Evolutionary conservation across 2,113 vertebrate genomes (phyloP), one percentile per base, ranked within the genome.

Genomic region (Boulengeromyrus knoepffleri): DNA sequence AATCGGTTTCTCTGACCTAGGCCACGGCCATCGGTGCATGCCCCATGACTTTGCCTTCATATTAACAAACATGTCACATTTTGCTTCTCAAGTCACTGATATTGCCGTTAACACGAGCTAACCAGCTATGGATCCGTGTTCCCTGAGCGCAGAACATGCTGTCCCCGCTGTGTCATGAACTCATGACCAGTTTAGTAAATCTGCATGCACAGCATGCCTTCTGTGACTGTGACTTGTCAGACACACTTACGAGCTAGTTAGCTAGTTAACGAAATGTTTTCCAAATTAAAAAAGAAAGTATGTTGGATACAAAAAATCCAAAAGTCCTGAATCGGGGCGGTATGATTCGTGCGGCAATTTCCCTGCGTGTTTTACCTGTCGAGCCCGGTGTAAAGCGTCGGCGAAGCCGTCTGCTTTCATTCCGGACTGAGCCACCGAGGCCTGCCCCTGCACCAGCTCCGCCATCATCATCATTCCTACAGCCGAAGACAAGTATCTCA

Each of bases 401-500:
- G 96, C 97, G 95, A 97, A 98, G 93, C 97, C 98, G 94, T 98
- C 97, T 91, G 97, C 91, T 95, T 97, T 98, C 93, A 97, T 96
- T 91, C 97, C 97, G 92, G 96, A 96, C 91, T 97, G 97, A 95
- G 95, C 96, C 94, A 97, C 97, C 95, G 96, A 97, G 96, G 96
- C 96, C 96, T 97, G 97, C 95, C 97, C 97, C 96, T 97, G 95
- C 96, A 97, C 98, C 97, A 97, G 97, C 97, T 97, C 97, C 95
- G 95, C 95, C 89, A 85, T 85, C 95, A 94, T 95, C 96, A 93
- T 95, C 87, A 88, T 45, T 50, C 85, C 85, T 36, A 80, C 36
- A 42, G 74, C 74, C 74, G 36, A 70, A 31, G 62, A 70, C 94
- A 95, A 92, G 94, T 94, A 94, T 94, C 95, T 53, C 21, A 47